Base-by-base conservation (phyloP, 2,797 vertebrate species). In the Dallia pectoralis region DNA sequence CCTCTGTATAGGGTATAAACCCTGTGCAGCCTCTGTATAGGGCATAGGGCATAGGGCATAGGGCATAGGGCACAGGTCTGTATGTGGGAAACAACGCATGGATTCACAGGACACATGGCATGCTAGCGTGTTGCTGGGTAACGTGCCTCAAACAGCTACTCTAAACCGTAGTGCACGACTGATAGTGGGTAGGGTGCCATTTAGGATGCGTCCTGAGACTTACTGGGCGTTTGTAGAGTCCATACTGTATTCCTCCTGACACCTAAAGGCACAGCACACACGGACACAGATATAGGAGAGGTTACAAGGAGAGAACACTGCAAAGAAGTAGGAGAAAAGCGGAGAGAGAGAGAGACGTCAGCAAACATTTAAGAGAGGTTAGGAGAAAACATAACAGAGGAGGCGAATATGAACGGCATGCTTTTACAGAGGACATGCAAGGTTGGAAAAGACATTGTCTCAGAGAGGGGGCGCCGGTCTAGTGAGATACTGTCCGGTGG, bases 171-270 rank as follows among this genome's bases (percentile, higher is more conserved):
- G 51, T 22, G 51, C 51, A 53, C 51, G 6, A 56, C 51, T 6
- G n/a, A 8, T 19, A 22, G 32, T 8, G 29, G 14, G 7, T 64
- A 16, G n/a, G 32, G 30, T 33, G 64, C 32, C 30, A 56, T 67
- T 56, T 14, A n/a, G 56, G 4, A 19, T 1, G 4, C 30, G 44
- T 64, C 82, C 85, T 86, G 68, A 61, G 78, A 94, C 93, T 94
- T 94, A 94, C 93, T 94, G 93, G 88, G 93, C 91, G 83, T 94
- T 93, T 84, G 92, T 94, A 71, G 93, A 94, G 86, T 94, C 93
- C 93, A 94, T 93, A 91, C 93, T 94, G 93, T 94, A 93, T 83
- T 94, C 93, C 89, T 94, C 93, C 85, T 91, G 91, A 88, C 93
- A 93, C 92, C 93, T 94, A 84, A 84, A 85, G 85, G 91, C 84